A percentile compares a stretch with the other conserved stretches of the same genome.
phyloP scores from a whole-genome alignment of 2,797 vertebrate genomes.

The Microctenopoma stevenorrisi region DNA sequence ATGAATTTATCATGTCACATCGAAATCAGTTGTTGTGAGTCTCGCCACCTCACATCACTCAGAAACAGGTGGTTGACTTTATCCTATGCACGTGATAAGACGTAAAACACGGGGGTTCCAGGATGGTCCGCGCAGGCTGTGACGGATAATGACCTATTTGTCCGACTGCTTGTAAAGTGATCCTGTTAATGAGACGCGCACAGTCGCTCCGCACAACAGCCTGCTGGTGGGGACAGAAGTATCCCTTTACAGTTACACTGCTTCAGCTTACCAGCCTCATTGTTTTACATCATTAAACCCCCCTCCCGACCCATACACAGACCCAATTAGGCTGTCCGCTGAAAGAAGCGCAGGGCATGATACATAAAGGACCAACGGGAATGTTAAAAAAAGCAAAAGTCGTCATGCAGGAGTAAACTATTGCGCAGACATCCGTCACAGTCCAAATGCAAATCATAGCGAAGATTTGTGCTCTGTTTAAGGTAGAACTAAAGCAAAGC shows the following conservation, averaged over 20 bases:
- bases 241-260: constrained; percentile 74
- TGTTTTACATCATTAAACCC: constrained; percentile 67
- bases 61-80: not conserved
- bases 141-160: constrained; percentile 71
- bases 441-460: constrained; percentile 67
- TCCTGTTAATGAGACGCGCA: constrained; percentile 73
- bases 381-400: not conserved
- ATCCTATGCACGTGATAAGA: not conserved
- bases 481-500: constrained; percentile 68
- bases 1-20: not conserved
- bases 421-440: constrained; percentile 62
- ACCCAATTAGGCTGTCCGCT: constrained; percentile 17
- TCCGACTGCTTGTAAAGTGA: constrained; percentile 74
- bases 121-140: constrained; percentile 10
- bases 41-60: not conserved
- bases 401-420: not conserved
- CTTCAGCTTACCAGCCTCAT: constrained; percentile 70
- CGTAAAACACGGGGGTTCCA: not conserved
- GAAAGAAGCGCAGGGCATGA: not conserved
- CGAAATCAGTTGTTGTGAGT: not conserved
- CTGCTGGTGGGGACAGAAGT: constrained; percentile 70
- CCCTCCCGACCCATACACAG: not conserved
- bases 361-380: not conserved
- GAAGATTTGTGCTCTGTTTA: constrained; percentile 49
- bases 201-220: constrained; percentile 68